Evolutionary conservation across 1,140 invertebrate genomes (phyloP), one percentile per base, ranked within the genome.

Genomic region (Chelonus insularis): DNA sequence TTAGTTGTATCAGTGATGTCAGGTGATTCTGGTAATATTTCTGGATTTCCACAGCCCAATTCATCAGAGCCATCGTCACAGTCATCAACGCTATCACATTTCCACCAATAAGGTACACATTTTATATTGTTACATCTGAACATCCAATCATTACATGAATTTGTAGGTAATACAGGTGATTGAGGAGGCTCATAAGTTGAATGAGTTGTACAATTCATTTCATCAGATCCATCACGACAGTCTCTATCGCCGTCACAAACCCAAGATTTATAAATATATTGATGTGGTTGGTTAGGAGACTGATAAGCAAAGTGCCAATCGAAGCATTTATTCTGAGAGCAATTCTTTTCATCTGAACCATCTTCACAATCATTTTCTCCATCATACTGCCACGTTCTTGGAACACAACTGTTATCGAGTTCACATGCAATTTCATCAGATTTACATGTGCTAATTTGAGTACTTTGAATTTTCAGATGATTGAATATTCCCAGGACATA

Each of bases 101-200:
- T 87, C 89, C 93, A 94, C 91, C 91, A 89, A 45, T 87, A 87
- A 0, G 93, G 91, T 45, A 96, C 88, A 72, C 94, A 97, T 60
- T 88, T 88, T 9, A 85, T 84, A 68, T 90, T 90, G 8, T 80
- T 75, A 70, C 91, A 93, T 62, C 82, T 83, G 66, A 91, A 88
- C 89, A 91, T 88, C 91, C 88, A 91, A 71, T 86, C 86, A 21
- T 87, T 85, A 79, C 91, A 93, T 72, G 83, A 64, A 58, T 73
- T 70, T 52, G 76, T 74, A 61, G 81, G 66, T 58, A 74, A 69
- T 1, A 72, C 62, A 0, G 78, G 68, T 0, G 67, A 8, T 1
- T 75, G 9, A 1, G 70, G 62, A n/a, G n/a, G n/a, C n/a, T n/a
- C n/a, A n/a, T n/a, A n/a, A n/a, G n/a, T n/a, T 1, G 36, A 9